Percentiles rank a stretch among this genome's conserved stretches.
Conservation (phyloP, 2,888 invertebrate species). For the Scrobipalpa costella region DNA sequence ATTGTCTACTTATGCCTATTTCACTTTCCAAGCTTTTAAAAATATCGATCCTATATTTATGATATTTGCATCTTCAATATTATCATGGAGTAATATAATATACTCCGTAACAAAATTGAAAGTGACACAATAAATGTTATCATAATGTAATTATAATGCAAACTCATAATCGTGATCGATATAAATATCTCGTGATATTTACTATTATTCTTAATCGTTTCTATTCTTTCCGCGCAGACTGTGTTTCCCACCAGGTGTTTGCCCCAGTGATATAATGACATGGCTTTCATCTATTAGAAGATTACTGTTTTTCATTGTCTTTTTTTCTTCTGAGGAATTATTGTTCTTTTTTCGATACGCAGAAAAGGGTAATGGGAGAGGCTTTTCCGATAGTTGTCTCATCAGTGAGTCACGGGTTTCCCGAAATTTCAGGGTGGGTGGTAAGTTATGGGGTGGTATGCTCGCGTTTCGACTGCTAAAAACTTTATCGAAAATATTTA, state of each 20-base stretch:
- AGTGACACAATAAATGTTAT: no score
- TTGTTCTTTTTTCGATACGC: conserved; percentile 7
- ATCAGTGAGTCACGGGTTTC: conserved; percentile 73
- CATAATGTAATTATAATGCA: background rate
- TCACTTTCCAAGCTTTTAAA: no score
- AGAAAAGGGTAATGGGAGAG: conserved; percentile 42
- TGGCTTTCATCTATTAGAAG: conserved; percentile 52
- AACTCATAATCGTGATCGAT: conserved; percentile 16
- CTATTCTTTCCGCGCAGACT: conserved; percentile 22
- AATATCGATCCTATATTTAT: no score
- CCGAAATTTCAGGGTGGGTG: conserved; percentile 61
- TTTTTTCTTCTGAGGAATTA: conserved; percentile 3
- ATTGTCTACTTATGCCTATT: no score
- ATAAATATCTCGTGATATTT: conserved; percentile 2
- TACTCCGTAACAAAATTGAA: no score
- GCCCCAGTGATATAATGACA: conserved; percentile 54
- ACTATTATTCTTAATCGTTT: conserved; percentile 9
- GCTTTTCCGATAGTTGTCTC: conserved; percentile 67
- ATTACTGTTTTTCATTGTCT: conserved; percentile 18
- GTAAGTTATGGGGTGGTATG: conserved; percentile 17
- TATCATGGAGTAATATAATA: no score
- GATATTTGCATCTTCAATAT: no score
- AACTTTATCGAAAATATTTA: background rate
- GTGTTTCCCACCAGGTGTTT: conserved; percentile 51
- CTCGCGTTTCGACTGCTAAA: conserved; percentile 15